phyloP scores from a whole-genome alignment of 1,140 invertebrate species.

The Pristionchus pacificus region DNA sequence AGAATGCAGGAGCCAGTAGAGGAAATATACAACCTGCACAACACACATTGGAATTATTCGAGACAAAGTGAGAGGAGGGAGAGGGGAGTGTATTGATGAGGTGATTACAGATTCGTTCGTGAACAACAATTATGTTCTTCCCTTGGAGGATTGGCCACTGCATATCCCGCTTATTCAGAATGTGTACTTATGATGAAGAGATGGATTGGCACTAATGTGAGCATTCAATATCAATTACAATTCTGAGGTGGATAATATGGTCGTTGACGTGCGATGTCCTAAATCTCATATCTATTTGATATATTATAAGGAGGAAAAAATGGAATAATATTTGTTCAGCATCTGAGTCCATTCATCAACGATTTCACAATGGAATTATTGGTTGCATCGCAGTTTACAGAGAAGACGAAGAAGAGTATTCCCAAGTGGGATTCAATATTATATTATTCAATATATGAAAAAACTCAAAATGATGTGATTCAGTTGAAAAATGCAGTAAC shows the following conservation, averaged over 20 bases:
- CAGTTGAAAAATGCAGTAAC: too few species aligned
- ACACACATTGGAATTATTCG: conserved; percentile 6
- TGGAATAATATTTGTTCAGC: neutral
- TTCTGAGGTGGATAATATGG: too few species aligned
- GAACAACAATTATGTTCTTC: conserved; percentile 15
- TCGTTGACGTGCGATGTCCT: too few species aligned
- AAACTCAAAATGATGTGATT: too few species aligned
- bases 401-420: neutral
- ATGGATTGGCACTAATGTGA: neutral
- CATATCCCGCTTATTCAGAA: neutral
- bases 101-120: conserved; percentile 14
- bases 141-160: conserved; percentile 11
- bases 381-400: neutral
- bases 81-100: too few species aligned
- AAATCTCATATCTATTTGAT: too few species aligned
- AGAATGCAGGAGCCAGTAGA: conserved; percentile 11
- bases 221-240: too few species aligned
- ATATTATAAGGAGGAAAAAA: neutral
- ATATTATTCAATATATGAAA: neutral
- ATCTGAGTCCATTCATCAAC: neutral
- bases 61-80: conserved; percentile 13
- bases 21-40: conserved; percentile 6
- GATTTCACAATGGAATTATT: neutral
- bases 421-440: neutral
- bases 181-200: neutral